Evolutionary conservation across 2,888 invertebrate genomes (phyloP).

Genomic region (Coelogynopora nodosa): DNA sequence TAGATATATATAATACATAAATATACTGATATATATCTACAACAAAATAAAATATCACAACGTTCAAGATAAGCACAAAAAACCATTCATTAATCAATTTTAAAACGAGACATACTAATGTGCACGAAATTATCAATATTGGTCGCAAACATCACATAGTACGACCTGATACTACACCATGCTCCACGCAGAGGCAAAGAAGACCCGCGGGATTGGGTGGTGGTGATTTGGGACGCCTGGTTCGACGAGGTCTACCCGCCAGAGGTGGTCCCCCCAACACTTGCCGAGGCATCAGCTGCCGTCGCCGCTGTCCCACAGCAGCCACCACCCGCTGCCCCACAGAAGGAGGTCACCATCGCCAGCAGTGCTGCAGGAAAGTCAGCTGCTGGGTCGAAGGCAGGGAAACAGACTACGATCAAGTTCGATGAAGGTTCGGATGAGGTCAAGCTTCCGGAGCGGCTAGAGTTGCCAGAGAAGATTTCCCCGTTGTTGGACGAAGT

Average conservation of each 20-base stretch:
- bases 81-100: too few species aligned
- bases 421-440: neutral
- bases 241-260: slow-evolving; percentile 61
- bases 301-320: neutral
- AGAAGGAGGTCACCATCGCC: neutral
- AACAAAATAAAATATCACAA: too few species aligned
- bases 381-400: neutral
- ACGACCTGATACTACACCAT: too few species aligned
- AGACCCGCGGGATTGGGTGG: slow-evolving; percentile 57
- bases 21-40: too few species aligned
- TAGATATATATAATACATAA: too few species aligned
- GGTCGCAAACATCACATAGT: too few species aligned
- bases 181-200: slow-evolving; percentile 50
- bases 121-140: too few species aligned
- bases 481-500: slow-evolving; percentile 43
- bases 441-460: neutral
- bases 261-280: neutral
- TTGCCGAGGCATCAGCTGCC: neutral
- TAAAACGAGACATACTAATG: too few species aligned
- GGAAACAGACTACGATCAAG: too few species aligned
- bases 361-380: too few species aligned
- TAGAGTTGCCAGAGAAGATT: slow-evolving; percentile 42
- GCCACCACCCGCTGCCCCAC: neutral
- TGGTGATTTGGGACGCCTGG: slow-evolving; percentile 61
- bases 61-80: too few species aligned